These are phyloP conservation scores for Masticophis lateralis DNA, from an alignment of 2,797 vertebrate genomes.

Conservation along the genomic window DNA sequence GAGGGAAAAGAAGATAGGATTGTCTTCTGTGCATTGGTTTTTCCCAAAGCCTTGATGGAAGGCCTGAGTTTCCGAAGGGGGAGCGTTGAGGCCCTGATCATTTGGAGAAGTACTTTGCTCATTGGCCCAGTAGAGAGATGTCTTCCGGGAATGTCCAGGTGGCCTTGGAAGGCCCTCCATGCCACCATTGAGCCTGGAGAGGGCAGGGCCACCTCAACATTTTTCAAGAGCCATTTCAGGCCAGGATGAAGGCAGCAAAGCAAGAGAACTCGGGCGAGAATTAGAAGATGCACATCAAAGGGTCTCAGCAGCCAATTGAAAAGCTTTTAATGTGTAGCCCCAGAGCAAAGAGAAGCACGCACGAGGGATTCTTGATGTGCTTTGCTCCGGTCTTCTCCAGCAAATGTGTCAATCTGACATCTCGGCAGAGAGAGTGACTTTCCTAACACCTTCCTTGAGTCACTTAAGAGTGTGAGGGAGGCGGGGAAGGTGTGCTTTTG, in stretches of 20 bases:
- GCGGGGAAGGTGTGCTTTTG: neutral
- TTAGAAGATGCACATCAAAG: constrained; percentile 15
- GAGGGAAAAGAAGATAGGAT: neutral
- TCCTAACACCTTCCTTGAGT: constrained; percentile 36
- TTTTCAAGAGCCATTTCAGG: neutral
- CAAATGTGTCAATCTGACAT: constrained; percentile 44
- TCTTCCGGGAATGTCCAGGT: neutral
- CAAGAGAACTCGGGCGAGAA: neutral
- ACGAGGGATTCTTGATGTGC: constrained; percentile 41
- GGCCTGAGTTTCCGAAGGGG: neutral
- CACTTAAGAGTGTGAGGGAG: neutral
- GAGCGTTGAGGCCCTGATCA: neutral
- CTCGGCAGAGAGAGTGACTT: constrained; percentile 22
- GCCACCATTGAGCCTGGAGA: neutral
- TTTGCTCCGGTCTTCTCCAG: neutral
- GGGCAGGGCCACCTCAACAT: neutral
- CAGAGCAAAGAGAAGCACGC: constrained; percentile 28
- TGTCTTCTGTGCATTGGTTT: neutral
- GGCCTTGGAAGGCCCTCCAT: neutral
- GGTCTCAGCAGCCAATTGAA: neutral
- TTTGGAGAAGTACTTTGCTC: neutral
- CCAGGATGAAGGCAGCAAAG: neutral
- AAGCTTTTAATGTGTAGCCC: constrained; percentile 47
- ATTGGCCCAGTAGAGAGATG: rapidly evolving
- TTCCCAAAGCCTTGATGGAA: neutral